phyloP scores from a whole-genome alignment of 2,888 invertebrate species.

The Ochropacha duplaris region DNA sequence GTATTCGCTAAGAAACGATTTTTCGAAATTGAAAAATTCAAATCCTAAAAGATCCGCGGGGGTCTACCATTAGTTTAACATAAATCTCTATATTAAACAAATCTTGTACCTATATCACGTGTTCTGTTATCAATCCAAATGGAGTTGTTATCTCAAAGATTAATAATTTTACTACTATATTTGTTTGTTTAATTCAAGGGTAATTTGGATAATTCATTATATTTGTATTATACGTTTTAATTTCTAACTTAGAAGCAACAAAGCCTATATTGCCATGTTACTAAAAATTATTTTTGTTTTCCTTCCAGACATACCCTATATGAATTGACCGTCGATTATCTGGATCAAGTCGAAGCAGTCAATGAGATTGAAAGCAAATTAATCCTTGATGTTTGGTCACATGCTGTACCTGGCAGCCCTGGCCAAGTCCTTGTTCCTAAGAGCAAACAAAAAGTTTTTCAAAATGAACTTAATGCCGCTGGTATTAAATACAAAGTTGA shows the following conservation, averaged over 20 bases:
- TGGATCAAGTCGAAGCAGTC: conserved; percentile 40
- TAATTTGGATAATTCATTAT: too few relatives aligned
- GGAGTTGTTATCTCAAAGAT: background rate
- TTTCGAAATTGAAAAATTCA: too few relatives aligned
- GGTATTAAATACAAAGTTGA: conserved; percentile 41
- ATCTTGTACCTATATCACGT: background rate
- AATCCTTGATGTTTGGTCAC: conserved; percentile 50
- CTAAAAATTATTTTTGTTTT: too few relatives aligned
- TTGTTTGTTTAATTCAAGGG: too few relatives aligned
- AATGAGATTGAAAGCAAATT: conserved; percentile 36
- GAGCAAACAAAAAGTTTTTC: conserved; percentile 33
- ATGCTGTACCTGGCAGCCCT: conserved; percentile 38
- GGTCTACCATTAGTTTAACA: too few relatives aligned
- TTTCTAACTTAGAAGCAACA: too few relatives aligned
- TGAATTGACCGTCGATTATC: conserved; percentile 40
- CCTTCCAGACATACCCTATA: conserved; percentile 53
- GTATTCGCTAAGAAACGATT: too few relatives aligned
- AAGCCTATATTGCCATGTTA: too few relatives aligned
- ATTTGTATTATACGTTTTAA: too few relatives aligned
- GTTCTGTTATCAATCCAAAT: background rate
- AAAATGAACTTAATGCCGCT: conserved; percentile 31
- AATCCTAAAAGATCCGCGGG: too few relatives aligned
- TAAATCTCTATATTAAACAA: too few relatives aligned
- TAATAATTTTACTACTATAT: background rate
- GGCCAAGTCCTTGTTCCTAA: conserved; percentile 51